Evolutionary conservation across 2,113 vertebrate genomes (phyloP), one percentile per base, ranked within the genome.

Genomic region (Melanostigma gelatinosum): DNA sequence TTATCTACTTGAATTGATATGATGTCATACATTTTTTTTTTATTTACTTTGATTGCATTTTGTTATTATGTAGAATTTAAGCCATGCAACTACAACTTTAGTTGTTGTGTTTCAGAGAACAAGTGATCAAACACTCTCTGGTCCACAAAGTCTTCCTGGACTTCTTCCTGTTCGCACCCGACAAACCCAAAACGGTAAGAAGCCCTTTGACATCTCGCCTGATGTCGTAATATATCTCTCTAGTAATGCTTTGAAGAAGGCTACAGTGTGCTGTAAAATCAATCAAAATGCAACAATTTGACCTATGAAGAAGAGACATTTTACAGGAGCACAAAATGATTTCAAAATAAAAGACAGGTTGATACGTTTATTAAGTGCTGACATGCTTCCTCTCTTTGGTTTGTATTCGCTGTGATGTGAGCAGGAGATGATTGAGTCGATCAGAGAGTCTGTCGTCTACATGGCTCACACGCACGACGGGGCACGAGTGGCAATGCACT

Each of bases 61-160:
- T 13, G 15, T 75, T n/a, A 3, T 13, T 52, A 6, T 27, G n/a
- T 34, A 8, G n/a, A 24, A 10, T 52, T 40, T 1, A 44, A 46
- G 6, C 3, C 42, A 20, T 29, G 4, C 13, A 4, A 54, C 18
- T 22, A 18, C 38, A n/a, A 1, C 32, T 11, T 11, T 0, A 38
- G n/a, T 0, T 44, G 29, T 13, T 9, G 44, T 18, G 11, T 82
- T 79, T 87, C 93, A 99, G 98, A 83, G 97, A 99, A 76, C 94
- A 97, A n/a, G 98, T 99, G 62, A 96, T 99, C 93, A 99, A 97
- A 81, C 98, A 99, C 80, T 98, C 98, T 15, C 75, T 99, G 89
- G 98, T 99, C 15, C 98, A 99, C 94, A 99, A 99, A 95, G 97
- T 97, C 4, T 98, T 98, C 92, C 91, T 99, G 95, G 98, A 99